Percentiles rank a stretch among this genome's conserved stretches.
phyloP scores from a whole-genome alignment of 2,797 vertebrate genomes.

The Carcharodon carcharias region DNA sequence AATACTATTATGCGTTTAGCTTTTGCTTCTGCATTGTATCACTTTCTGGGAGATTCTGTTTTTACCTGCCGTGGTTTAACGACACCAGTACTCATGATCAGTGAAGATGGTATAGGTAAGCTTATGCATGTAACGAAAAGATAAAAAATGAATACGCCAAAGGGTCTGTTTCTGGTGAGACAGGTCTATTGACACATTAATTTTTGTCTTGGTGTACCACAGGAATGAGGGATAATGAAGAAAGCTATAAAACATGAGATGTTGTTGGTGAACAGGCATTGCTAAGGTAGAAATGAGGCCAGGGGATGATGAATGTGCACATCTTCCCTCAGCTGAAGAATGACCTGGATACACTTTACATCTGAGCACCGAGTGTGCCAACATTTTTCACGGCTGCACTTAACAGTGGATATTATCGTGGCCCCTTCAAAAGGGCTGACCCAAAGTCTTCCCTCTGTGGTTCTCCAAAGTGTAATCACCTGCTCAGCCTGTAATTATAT shows the following conservation, averaged over 20 bases:
- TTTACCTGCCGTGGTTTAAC: neutral
- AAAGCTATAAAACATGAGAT: conserved; percentile 64
- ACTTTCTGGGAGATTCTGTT: neutral
- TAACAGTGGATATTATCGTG: conserved; percentile 79
- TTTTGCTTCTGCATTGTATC: neutral
- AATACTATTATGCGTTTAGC: neutral
- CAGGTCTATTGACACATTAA: conserved; percentile 62
- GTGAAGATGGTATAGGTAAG: conserved; percentile 7
- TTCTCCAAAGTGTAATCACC: conserved; percentile 84
- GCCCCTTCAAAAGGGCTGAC: conserved; percentile 75
- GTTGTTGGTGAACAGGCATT: conserved; percentile 82
- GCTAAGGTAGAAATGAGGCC: conserved; percentile 92
- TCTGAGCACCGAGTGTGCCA: conserved; percentile 77
- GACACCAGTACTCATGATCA: neutral
- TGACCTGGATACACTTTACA: conserved; percentile 83
- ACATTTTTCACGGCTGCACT: conserved; percentile 88
- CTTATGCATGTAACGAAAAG: conserved; percentile 18
- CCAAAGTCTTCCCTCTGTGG: conserved; percentile 57
- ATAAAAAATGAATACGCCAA: conserved; percentile 31
- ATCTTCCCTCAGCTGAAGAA: conserved; percentile 79
- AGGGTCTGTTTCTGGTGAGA: conserved; percentile 48
- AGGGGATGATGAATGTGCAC: conserved; percentile 83
- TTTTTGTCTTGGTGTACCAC: conserved; percentile 64
- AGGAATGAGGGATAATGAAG: conserved; percentile 71
- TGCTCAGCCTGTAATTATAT: conserved; percentile 87